Base-by-base conservation (phyloP, 2,797 vertebrate genomes). In the Poeciliopsis infans region DNA sequence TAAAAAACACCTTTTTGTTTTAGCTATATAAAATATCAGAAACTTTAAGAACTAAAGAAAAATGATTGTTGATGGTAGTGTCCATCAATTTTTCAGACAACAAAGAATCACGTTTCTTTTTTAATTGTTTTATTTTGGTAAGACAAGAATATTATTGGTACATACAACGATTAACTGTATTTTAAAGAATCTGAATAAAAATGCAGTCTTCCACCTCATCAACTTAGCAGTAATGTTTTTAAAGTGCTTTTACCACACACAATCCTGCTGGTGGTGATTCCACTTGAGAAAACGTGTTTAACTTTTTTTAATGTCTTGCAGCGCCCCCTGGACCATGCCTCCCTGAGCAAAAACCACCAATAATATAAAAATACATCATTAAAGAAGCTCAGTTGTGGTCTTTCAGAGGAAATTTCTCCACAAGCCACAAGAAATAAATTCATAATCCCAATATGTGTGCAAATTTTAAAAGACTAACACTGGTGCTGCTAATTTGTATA, bases 381-480 rank as follows among this genome's bases (percentile, higher is more conserved):
- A 43, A 41, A 68, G 8, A 41, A 69, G 66, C 39, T 69, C 41
- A 25, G 66, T 6, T 69, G 10, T 69, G 39, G 66, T 72, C 25
- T 72, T 83, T 79, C 36, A 71, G 33, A 78, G 45, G 36, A 25
- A 25, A 82, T 85, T 76, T 84, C 3, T 41, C 71, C 77, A 83
- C 77, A 91, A 85, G 72, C 76, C 68, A 41, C 39, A 69, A 25
- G 39, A 69, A n/a, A 41, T 41, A 1, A n/a, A 69, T 23, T 18
- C 39, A 59, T 31, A 59, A 81, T 39, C 55, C 69, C 31, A 43
- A 72, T 82, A 66, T 82, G 7, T 77, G 8, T 74, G 28, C 71
- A 74, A 72, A 74, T 31, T 57, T 79, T 73, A 80, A 51, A 84
- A 85, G 74, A 33, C 41, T 78, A 72, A 80, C 64, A 85, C 86